Percentiles rank a stretch among this genome's conserved stretches.
Evolutionary conservation across 2,888 invertebrate species (phyloP).

Genomic region (Eupithecia abbreviata): DNA sequence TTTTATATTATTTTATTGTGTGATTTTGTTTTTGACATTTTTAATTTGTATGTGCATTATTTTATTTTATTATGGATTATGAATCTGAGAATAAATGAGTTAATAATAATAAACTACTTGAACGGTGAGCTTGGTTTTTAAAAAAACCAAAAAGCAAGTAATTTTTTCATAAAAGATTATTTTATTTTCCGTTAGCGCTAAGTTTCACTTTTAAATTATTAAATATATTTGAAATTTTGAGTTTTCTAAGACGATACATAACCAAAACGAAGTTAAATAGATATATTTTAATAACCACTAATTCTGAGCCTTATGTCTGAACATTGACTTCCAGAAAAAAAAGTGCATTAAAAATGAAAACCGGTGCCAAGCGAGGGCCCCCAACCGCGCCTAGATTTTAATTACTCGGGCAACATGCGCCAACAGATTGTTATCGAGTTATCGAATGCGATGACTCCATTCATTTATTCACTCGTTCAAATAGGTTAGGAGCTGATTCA

Average conservation of each 20-base stretch:
- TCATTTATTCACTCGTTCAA: conserved; percentile 39
- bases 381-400: conserved; percentile 36
- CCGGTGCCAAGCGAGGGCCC: conserved; percentile 20
- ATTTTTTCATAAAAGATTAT: too few relatives aligned
- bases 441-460: conserved; percentile 51
- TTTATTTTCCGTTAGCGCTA: not conserved
- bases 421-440: conserved; percentile 37
- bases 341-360: not conserved
- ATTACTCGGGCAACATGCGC: conserved; percentile 35
- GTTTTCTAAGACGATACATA: too few relatives aligned
- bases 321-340: not conserved
- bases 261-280: not conserved
- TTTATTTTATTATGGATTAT: too few relatives aligned
- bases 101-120: too few relatives aligned
- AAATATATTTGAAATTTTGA: too few relatives aligned
- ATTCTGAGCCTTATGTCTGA: not conserved
- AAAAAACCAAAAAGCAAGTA: not conserved
- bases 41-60: too few relatives aligned
- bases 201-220: too few relatives aligned
- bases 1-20: too few relatives aligned
- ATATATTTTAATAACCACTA: not conserved
- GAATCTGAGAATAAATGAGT: too few relatives aligned
- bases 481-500: conserved; percentile 33
- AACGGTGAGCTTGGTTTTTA: not conserved
- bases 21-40: too few relatives aligned